Conservation (phyloP, 2,888 invertebrate genomes). For the Fissipunctia ypsillon region DNA sequence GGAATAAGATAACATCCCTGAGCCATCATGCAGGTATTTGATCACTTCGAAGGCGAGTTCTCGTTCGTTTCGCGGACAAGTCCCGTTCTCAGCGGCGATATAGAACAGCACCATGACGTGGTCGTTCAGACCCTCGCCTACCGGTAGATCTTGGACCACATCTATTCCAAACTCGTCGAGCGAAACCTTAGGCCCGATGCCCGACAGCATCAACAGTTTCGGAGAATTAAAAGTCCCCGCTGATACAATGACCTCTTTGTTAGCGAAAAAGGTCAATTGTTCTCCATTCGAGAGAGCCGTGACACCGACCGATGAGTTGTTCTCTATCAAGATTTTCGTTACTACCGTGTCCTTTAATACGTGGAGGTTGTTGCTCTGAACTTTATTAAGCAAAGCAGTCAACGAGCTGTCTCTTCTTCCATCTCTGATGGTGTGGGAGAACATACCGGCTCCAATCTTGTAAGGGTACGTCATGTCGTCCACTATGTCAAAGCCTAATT, state of each 20-base stretch:
- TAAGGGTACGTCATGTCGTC: constrained; percentile 83
- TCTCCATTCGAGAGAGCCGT: constrained; percentile 66
- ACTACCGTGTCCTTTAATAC: constrained; percentile 78
- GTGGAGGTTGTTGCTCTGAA: constrained; percentile 70
- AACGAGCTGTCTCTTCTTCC: constrained; percentile 79
- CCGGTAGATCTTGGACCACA: constrained; percentile 77
- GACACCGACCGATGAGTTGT: constrained; percentile 76
- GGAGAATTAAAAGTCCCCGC: constrained; percentile 84
- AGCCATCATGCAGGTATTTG: constrained; percentile 50
- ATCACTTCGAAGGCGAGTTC: constrained; percentile 74
- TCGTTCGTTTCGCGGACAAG: constrained; percentile 70
- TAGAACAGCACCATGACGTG: constrained; percentile 81
- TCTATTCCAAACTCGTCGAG: constrained; percentile 73
- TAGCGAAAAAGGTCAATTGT: constrained; percentile 71
- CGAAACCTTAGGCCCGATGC: constrained; percentile 79
- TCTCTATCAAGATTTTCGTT: constrained; percentile 76
- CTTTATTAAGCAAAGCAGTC: constrained; percentile 79
- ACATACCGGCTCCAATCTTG: constrained; percentile 80
- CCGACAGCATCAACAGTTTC: constrained; percentile 82
- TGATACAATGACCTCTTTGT: constrained; percentile 80
- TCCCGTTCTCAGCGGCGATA: constrained; percentile 77
- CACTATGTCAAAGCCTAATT: constrained; percentile 78
- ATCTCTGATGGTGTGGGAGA: constrained; percentile 81
- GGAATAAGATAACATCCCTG: constrained; percentile 74
- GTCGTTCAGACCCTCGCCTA: constrained; percentile 83